A percentile compares a stretch with the other conserved stretches of the same genome.
Evolutionary conservation across 2,888 invertebrate genomes (phyloP).

Genomic region (Dastarcus helophoroides): DNA sequence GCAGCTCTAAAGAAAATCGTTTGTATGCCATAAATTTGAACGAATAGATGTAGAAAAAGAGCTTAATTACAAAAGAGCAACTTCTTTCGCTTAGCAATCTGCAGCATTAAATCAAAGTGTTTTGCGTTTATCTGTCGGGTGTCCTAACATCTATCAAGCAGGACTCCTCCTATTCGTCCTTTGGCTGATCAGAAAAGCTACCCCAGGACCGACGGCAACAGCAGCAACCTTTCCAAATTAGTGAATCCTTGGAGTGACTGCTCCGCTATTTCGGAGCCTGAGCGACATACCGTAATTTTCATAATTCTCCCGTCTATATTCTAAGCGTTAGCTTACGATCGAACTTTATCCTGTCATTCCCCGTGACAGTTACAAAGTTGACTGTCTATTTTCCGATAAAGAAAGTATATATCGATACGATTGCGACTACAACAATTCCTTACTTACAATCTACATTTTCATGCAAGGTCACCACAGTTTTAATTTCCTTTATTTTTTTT

Average conservation of each 20-base stretch:
- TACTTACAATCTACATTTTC: too few species aligned
- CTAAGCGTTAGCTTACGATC: slow-evolving; percentile 42
- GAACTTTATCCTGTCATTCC: slow-evolving; percentile 41
- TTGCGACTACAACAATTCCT: too few species aligned
- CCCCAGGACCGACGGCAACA: slow-evolving; percentile 7
- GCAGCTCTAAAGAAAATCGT: slow-evolving; percentile 12
- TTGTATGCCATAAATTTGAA: slow-evolving; percentile 23
- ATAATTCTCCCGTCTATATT: slow-evolving; percentile 51
- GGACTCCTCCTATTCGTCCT: slow-evolving; percentile 30
- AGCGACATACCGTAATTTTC: slow-evolving; percentile 45
- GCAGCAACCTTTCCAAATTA: slow-evolving; percentile 13
- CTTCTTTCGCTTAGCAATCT: slow-evolving; percentile 35
- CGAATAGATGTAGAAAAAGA: slow-evolving; percentile 28
- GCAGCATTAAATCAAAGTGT: slow-evolving; percentile 39
- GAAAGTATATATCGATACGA: too few species aligned
- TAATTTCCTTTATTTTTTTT: too few species aligned
- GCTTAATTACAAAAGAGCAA: slow-evolving; percentile 37
- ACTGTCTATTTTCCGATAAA: slow-evolving; percentile 22
- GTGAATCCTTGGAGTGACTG: slow-evolving; percentile 17
- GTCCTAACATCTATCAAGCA: slow-evolving; percentile 36
- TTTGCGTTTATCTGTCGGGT: slow-evolving; percentile 40
- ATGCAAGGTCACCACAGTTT: too few species aligned
- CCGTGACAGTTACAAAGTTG: slow-evolving; percentile 35
- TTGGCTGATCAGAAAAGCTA: slow-evolving; percentile 3
- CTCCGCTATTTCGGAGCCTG: slow-evolving; percentile 21